Conservation (phyloP, 2,888 invertebrate species). For the Tenthredo notha region DNA sequence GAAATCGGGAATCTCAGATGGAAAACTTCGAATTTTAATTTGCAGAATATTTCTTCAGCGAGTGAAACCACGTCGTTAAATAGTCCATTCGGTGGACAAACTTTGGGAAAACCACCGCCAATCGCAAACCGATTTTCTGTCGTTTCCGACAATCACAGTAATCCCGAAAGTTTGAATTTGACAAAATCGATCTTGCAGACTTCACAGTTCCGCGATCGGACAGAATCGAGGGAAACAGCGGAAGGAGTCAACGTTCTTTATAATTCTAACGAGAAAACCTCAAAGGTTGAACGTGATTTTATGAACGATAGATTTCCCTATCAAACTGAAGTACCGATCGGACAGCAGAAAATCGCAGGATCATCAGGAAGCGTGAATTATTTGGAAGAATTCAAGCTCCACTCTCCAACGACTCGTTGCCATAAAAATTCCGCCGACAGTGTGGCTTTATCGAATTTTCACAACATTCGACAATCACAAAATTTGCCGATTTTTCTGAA, state of each 20-base stretch:
- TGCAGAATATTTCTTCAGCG: background rate
- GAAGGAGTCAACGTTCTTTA: conserved; percentile 10
- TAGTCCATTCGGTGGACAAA: background rate
- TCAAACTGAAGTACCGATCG: background rate
- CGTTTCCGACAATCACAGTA: background rate
- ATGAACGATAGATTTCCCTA: conserved; percentile 11
- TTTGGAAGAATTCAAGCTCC: background rate
- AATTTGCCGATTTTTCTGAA: background rate
- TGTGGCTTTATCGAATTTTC: background rate
- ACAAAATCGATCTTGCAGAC: background rate
- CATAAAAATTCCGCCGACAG: background rate
- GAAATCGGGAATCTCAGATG: background rate
- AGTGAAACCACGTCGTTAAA: background rate
- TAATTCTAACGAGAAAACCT: background rate
- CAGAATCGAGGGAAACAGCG: conserved; percentile 22
- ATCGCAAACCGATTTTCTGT: background rate
- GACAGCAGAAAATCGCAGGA: background rate
- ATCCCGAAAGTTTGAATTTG: background rate
- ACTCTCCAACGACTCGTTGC: background rate
- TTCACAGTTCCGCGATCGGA: background rate
- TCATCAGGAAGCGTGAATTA: background rate
- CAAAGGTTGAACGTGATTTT: conserved; percentile 53
- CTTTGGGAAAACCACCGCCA: background rate
- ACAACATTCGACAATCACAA: background rate
- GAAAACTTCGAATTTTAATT: conserved; percentile 18